Evolutionary conservation across 2,113 vertebrate species (phyloP).

Genomic region (Ammodytes dubius): DNA sequence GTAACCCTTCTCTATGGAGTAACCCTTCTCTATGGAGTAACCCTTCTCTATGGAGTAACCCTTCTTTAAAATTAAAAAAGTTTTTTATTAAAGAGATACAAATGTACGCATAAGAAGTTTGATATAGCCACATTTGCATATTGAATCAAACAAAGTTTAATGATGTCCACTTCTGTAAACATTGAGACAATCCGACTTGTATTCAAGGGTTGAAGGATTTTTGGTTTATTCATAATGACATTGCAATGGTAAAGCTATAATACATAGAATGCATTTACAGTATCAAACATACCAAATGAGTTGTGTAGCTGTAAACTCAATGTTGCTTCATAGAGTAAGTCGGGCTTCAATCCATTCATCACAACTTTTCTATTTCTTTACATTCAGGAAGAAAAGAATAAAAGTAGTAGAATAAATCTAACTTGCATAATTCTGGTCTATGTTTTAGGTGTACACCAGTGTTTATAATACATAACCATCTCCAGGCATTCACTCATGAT

Average conservation of each 20-base stretch:
- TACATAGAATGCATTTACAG: slow-evolving; percentile 3
- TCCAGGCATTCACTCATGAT: slow-evolving; percentile 7
- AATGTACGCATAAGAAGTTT: too few species aligned
- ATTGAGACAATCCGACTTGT: background rate
- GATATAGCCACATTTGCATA: too few species aligned
- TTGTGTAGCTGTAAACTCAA: background rate
- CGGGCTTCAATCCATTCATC: slow-evolving; percentile 33
- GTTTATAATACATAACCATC: slow-evolving; percentile 17
- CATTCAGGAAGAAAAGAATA: slow-evolving; percentile 27
- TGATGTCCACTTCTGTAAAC: background rate
- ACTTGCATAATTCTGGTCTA: slow-evolving; percentile 35
- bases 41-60: too few species aligned
- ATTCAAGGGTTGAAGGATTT: background rate
- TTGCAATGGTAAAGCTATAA: background rate
- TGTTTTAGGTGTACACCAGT: slow-evolving; percentile 15
- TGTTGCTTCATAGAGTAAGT: background rate
- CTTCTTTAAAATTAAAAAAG: too few species aligned
- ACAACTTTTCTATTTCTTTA: slow-evolving; percentile 14
- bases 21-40: too few species aligned
- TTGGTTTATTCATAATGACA: background rate
- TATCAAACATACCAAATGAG: background rate
- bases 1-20: too few species aligned
- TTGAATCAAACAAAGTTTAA: too few species aligned
- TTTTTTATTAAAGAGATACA: too few species aligned
- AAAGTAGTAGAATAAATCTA: slow-evolving; percentile 37